Conservation (phyloP, 2,113 vertebrate genomes). For the Chionomys nivalis region DNA sequence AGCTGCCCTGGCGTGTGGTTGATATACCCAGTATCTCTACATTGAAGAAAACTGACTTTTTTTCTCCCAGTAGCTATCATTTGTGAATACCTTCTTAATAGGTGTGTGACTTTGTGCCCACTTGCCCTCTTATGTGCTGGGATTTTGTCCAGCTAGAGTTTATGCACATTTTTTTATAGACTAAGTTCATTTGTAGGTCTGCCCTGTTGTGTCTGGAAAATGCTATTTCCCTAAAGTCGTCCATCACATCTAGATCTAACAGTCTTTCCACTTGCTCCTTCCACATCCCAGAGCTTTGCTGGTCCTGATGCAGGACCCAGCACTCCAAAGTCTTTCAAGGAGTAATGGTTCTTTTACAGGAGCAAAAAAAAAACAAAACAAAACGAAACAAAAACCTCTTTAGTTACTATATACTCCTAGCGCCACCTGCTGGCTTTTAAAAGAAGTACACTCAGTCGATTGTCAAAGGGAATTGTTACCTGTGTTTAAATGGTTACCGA, state of each 20-base stretch:
- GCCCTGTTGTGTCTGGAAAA: neutral
- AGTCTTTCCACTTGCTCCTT: neutral
- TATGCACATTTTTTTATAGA: neutral
- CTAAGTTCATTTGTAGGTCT: neutral
- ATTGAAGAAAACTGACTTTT: neutral
- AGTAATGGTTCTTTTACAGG: neutral
- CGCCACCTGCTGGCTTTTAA: constrained; percentile 83
- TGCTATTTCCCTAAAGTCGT: neutral
- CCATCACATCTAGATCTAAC: neutral
- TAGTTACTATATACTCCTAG: constrained; percentile 40
- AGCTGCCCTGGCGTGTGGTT: neutral
- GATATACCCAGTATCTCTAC: neutral
- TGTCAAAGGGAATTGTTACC: constrained; percentile 13
- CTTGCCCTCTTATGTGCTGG: neutral
- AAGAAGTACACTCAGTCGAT: neutral
- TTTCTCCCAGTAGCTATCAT: neutral
- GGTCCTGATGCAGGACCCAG: neutral
- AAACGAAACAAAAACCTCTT: neutral
- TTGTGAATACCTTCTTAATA: neutral
- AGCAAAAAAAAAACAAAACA: too few relatives aligned
- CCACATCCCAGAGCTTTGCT: neutral
- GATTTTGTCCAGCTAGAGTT: neutral
- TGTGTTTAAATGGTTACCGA: neutral
- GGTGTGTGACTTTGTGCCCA: neutral
- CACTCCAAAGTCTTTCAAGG: neutral